Evolutionary conservation across 2,113 vertebrate genomes (phyloP).

Genomic region (Oceanodroma tethys): DNA sequence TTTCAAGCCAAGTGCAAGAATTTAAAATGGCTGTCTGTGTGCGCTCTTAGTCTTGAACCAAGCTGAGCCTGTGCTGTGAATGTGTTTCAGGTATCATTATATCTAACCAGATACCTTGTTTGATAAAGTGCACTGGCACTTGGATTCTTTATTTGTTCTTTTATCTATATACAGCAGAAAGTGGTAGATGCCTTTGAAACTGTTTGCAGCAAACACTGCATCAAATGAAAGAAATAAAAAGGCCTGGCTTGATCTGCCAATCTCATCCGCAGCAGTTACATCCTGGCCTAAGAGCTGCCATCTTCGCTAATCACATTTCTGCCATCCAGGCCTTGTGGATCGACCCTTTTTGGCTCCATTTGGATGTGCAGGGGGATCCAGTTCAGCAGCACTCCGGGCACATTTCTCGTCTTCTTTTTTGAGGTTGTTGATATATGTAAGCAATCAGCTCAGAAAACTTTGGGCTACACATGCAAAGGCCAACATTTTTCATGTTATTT

Average conservation of each 20-base stretch:
- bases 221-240: background rate
- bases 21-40: background rate
- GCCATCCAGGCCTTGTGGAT: background rate
- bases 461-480: background rate
- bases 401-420: background rate
- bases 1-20: background rate
- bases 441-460: background rate
- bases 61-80: background rate
- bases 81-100: background rate
- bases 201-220: background rate
- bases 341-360: accelerated
- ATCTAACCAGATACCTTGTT: background rate
- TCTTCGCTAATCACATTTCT: background rate
- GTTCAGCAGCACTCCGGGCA: background rate
- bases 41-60: background rate
- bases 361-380: background rate
- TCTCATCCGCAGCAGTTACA: background rate
- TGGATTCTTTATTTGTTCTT: background rate
- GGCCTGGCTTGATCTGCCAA: background rate
- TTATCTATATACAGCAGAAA: background rate
- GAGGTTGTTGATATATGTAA: background rate
- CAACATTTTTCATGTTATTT: background rate
- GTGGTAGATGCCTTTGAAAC: background rate
- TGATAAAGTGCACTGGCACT: background rate
- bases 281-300: background rate